Evolutionary conservation across 92 coral and sea anemone genomes (phyloP).

Genomic region (Palythoa heliodiscus): DNA sequence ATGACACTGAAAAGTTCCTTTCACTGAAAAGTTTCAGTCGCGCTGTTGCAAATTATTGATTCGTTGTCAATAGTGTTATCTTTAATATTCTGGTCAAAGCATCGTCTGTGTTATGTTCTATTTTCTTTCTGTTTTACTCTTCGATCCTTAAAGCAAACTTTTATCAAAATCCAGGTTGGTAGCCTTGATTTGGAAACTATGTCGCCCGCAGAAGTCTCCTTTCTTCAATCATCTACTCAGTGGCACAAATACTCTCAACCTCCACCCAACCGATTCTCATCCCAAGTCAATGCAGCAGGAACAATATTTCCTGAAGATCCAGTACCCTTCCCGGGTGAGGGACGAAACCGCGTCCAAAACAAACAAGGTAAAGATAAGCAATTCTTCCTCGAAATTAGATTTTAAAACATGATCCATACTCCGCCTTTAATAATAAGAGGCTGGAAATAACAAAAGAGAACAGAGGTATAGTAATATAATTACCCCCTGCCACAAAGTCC

Average conservation of each 20-base stretch:
- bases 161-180: conserved; percentile 41
- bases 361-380: conserved; percentile 35
- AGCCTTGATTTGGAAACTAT: conserved; percentile 71
- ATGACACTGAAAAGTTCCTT: too few relatives aligned
- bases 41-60: too few relatives aligned
- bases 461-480: too few relatives aligned
- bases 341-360: background rate
- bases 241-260: conserved; percentile 87
- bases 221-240: conserved; percentile 75
- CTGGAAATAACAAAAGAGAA: too few relatives aligned
- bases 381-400: too few relatives aligned
- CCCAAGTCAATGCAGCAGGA: conserved; percentile 28
- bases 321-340: conserved; percentile 67
- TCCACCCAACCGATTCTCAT: conserved; percentile 8
- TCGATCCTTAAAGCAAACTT: background rate
- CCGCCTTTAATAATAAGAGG: background rate
- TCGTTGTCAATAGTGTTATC: too few relatives aligned
- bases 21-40: too few relatives aligned
- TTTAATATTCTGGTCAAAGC: background rate
- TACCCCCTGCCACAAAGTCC: too few relatives aligned
- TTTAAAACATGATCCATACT: background rate
- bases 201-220: conserved; percentile 84
- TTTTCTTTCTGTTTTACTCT: background rate
- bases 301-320: conserved; percentile 86
- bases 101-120: background rate